Base-by-base conservation (phyloP, 2,797 vertebrate species). In the Neomorphus geoffroyi region DNA sequence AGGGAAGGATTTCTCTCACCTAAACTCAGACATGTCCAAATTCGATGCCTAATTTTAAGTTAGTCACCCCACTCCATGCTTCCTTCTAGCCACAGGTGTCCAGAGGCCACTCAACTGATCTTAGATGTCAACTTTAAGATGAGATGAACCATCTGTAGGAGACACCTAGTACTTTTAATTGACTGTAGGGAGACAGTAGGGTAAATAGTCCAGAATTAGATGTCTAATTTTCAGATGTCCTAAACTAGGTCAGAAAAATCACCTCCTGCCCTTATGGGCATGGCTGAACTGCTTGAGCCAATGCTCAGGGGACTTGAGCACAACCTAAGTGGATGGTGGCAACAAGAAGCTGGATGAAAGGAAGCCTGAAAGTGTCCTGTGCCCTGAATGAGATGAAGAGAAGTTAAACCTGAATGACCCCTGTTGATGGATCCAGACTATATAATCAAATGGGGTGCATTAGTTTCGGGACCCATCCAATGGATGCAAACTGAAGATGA, bases 241-340 rank as follows among this genome's bases (percentile, higher is more conserved):
- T 66, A n/a, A 94, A 75, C 37, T 43, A 81, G 77, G 85, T 74
- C 88, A 93, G 82, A 72, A 92, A 80, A 80, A 67, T 86, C 33
- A n/a, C 11, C 43, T 87, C 43, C 45, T 41, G 27, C 22, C 41
- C 27, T 67, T 39, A 19, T 7, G 39, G 72, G 37, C 50, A 91
- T 27, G 66, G 65, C 33, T 88, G 61, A 65, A 51, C 41, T 64
- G 17, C 64, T 72, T 46, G 39, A 43, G 15, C 11, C 37, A 51
- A 1, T 5, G 54, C 24, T 77, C 16, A 22, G 54, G 54, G 46
- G n/a, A 45, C 39, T 32, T 7, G 45, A 84, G 23, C 54, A 54
- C 24, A 72, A 33, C 45, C 9, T 4, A 69, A 72, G 15, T 9
- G 3, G 11, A 9, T 48, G 58, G 17, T 62, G 58, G 64, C 23